A percentile compares a stretch with the other conserved stretches of the same genome.
Evolutionary conservation across 2,888 invertebrate genomes (phyloP).

Genomic region (Tetheella fluctuosa): DNA sequence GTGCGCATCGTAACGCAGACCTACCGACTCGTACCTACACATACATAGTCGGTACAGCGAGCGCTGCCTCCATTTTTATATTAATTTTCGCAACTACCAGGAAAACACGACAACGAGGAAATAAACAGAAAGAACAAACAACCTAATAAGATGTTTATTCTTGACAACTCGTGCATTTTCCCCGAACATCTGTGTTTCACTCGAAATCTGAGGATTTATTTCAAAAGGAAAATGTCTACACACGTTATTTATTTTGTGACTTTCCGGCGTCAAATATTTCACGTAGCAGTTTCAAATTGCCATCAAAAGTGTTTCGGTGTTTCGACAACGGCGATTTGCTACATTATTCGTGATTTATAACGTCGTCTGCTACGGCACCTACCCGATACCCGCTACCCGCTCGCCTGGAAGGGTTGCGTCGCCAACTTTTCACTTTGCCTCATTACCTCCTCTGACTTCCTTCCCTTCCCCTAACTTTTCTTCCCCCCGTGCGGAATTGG

Average conservation of each 20-base stretch:
- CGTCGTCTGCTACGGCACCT: slow-evolving; percentile 12
- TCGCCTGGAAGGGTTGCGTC: slow-evolving; percentile 18
- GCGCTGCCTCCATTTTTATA: neutral
- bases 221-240: neutral
- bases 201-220: neutral
- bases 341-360: slow-evolving; percentile 5
- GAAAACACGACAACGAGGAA: slow-evolving; percentile 6
- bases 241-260: neutral
- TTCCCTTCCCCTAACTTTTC: neutral
- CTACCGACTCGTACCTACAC: neutral
- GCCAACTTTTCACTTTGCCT: slow-evolving; percentile 19
- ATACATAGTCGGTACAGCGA: too few relatives aligned
- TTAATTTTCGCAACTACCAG: slow-evolving; percentile 5
- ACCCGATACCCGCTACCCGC: neutral
- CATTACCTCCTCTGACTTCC: slow-evolving; percentile 14
- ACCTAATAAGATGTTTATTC: slow-evolving; percentile 2
- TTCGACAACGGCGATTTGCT: slow-evolving; percentile 7
- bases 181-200: neutral
- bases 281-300: neutral
- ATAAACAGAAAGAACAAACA: slow-evolving; percentile 6
- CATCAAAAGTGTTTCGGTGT: slow-evolving; percentile 8
- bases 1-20: neutral
- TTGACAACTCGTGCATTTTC: slow-evolving; percentile 4
- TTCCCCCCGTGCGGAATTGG: slow-evolving; percentile 13
- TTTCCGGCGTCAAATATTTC: slow-evolving; percentile 1